Evolutionary conservation across 2,113 vertebrate species (phyloP), one percentile per base, ranked within the genome.

Genomic region (Peromyscus maniculatus): DNA sequence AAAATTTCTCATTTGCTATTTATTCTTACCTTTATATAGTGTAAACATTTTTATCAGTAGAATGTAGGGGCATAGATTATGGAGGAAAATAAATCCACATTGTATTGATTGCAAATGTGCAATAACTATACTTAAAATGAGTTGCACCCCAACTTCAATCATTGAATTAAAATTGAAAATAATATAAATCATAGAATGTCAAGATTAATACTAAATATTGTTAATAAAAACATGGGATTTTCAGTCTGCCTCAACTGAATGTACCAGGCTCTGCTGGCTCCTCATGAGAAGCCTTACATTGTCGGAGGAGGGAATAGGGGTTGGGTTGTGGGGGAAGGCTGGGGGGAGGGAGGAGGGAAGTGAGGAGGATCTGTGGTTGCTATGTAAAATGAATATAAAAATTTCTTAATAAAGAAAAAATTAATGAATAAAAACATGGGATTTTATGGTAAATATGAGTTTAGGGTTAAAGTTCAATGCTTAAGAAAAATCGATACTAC

Each of bases 111-210:
- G 3, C 2, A 46, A 74, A 59, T 75, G 6, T 74, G 1, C 11
- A 74, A 89, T 64, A 21, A 59, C 36, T 26, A 39, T 55, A 69
- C 2, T 77, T 89, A 49, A 79, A 71, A 19, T 57, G 72, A 3
- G 5, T 57, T n/a, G n/a, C 46, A n/a, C 46, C 13, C 4, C 62
- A 71, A 46, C 0, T 93, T 39, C 17, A 87, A 22, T 93, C 26
- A 74, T 28, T 71, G 92, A 94, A 87, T 84, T 43, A 49, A 89
- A 57, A 46, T 26, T 89, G 11, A 91, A 43, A 64, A 91, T 90
- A 43, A 46, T 19, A 55, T 59, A 43, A 43, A 72, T 83, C n/a
- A 91, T 0, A 57, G 11, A 67, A 74, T 91, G 31, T 39, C 12
- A 80, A 67, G 39, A 49, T 49, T 52, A 43, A 72, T 88, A 19